Percentiles rank a stretch among this genome's conserved stretches.
Conservation (phyloP, 2,113 vertebrate species). For the Syngnathoides biaculeatus region DNA sequence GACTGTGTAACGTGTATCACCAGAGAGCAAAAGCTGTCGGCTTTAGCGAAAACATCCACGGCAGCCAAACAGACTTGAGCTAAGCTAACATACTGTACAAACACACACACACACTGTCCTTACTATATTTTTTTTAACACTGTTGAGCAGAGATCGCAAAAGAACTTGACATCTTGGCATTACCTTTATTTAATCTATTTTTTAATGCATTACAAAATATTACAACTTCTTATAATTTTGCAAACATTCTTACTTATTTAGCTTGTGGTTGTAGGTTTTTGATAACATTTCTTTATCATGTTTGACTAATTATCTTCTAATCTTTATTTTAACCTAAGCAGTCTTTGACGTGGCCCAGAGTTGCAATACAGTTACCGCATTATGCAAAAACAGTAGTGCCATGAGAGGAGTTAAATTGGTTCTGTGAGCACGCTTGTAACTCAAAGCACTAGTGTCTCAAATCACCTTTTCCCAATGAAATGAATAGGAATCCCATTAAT, state of each 20-base stretch:
- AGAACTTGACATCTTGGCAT: background rate
- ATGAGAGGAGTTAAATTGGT: too few species aligned
- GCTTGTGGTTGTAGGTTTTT: background rate
- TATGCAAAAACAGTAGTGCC: too few species aligned
- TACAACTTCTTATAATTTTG: background rate
- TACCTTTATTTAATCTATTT: background rate
- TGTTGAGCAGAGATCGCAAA: background rate
- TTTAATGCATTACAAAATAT: background rate
- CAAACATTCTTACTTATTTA: background rate
- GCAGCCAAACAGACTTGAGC: constrained; percentile 26
- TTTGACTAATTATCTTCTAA: background rate
- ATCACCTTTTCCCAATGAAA: too few species aligned
- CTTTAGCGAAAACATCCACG: constrained; percentile 34
- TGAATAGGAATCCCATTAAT: too few species aligned
- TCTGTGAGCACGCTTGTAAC: too few species aligned
- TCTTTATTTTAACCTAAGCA: background rate
- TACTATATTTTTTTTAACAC: background rate
- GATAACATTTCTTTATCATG: too few species aligned
- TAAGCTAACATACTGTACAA: constrained; percentile 51
- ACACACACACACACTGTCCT: constrained; percentile 3
- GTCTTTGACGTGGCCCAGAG: too few species aligned
- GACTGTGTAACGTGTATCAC: constrained; percentile 41
- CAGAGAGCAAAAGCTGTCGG: constrained; percentile 34
- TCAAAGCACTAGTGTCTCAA: too few species aligned
- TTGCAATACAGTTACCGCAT: too few species aligned